Evolutionary conservation across 2,888 invertebrate genomes (phyloP).

Genomic region (Pyrgus malvae): DNA sequence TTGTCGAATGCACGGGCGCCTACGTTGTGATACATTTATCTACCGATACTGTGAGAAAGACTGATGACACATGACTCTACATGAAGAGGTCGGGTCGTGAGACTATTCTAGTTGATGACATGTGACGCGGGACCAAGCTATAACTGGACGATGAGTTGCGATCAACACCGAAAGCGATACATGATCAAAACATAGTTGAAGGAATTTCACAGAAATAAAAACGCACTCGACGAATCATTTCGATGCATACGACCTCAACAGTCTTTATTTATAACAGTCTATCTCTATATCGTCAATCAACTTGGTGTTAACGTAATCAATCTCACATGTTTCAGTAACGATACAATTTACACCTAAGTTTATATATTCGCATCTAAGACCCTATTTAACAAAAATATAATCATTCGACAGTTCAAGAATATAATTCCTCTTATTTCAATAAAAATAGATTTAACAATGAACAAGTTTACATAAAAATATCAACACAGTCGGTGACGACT

Average conservation of each 20-base stretch:
- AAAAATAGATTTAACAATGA: constrained; percentile 79
- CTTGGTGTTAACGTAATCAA: constrained; percentile 69
- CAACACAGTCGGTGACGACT: constrained; percentile 69
- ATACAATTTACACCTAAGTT: constrained; percentile 70
- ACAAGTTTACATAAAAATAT: constrained; percentile 78
- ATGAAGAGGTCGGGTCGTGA: constrained; percentile 74
- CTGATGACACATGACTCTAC: constrained; percentile 71
- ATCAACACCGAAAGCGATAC: constrained; percentile 78
- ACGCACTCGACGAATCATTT: constrained; percentile 65
- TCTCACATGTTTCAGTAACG: constrained; percentile 68
- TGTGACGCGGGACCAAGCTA: constrained; percentile 68
- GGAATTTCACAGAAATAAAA: constrained; percentile 54
- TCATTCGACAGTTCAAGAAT: constrained; percentile 74
- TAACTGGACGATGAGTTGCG: constrained; percentile 65
- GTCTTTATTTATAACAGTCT: constrained; percentile 73
- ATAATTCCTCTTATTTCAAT: constrained; percentile 72
- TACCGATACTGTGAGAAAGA: constrained; percentile 71
- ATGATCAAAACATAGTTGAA: constrained; percentile 59
- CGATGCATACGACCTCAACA: constrained; percentile 75
- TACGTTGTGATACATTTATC: constrained; percentile 82
- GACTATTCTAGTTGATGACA: constrained; percentile 62
- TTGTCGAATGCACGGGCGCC: constrained; percentile 74
- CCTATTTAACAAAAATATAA: constrained; percentile 79
- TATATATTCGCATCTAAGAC: constrained; percentile 60
- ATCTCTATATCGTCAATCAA: constrained; percentile 63